Conservation (phyloP, 2,797 vertebrate genomes). For the Menidia menidia region DNA sequence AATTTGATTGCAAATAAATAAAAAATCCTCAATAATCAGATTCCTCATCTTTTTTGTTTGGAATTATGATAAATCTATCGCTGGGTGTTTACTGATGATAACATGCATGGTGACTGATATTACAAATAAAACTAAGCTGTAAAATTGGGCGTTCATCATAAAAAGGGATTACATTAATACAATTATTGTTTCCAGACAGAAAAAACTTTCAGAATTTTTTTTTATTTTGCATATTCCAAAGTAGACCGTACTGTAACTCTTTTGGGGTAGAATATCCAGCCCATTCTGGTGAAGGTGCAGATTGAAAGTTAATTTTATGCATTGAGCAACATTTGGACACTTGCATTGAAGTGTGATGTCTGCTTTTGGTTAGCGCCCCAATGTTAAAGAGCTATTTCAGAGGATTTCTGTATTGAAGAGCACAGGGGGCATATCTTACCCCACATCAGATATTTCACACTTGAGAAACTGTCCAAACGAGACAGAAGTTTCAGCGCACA, state of each 20-base stretch:
- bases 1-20: conserved; percentile 35
- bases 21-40: conserved; percentile 20
- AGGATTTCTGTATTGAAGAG: neutral
- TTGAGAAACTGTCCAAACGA: conserved; percentile 23
- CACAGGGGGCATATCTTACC: neutral
- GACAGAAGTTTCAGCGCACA: conserved; percentile 9
- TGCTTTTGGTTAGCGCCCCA: neutral
- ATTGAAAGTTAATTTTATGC: neutral
- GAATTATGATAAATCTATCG: conserved; percentile 10
- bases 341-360: neutral
- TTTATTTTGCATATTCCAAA: conserved; percentile 16
- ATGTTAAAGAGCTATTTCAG: neutral
- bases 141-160: neutral
- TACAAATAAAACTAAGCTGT: neutral
- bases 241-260: neutral
- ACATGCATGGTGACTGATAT: neutral
- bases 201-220: neutral
- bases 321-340: neutral
- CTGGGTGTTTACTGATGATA: neutral
- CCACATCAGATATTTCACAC: conserved; percentile 21
- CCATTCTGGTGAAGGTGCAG: neutral
- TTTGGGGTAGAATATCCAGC: neutral
- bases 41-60: neutral
- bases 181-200: neutral
- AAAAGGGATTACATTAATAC: conserved; percentile 7